A percentile compares a stretch with the other conserved stretches of the same genome.
phyloP scores from a whole-genome alignment of 2,113 vertebrate genomes.

The Apodemus sylvaticus region DNA sequence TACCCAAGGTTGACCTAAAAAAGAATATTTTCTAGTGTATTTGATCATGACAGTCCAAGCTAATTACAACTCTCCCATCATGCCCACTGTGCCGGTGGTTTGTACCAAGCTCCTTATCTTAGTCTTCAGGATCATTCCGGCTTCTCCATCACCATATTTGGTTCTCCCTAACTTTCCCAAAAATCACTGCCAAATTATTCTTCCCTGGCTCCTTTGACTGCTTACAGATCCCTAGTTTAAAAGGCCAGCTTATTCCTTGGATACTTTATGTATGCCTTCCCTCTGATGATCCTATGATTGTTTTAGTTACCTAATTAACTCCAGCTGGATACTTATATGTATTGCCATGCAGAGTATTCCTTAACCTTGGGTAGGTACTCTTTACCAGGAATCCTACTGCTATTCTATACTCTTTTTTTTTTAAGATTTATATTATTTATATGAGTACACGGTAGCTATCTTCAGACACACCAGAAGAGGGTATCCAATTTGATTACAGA shows the following conservation, averaged over 20 bases:
- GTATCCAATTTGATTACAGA: no score
- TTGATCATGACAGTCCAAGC: neutral
- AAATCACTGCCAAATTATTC: neutral
- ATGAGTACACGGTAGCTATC: no score
- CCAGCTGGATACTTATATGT: neutral
- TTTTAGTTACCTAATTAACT: neutral
- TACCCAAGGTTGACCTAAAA: neutral
- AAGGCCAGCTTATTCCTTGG: neutral
- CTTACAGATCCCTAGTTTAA: neutral
- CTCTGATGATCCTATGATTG: neutral
- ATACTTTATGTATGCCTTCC: neutral
- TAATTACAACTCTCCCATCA: neutral
- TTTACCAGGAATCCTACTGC: neutral
- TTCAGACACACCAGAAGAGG: no score
- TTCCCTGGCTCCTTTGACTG: neutral
- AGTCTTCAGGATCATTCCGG: neutral
- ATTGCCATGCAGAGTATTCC: neutral
- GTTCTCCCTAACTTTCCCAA: neutral
- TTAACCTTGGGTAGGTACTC: fast-evolving
- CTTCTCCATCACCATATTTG: no score
- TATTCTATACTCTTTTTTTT: no score
- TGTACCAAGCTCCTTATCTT: neutral
- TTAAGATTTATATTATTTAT: no score
- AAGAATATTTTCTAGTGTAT: neutral
- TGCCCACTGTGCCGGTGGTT: neutral